These are phyloP conservation scores for Empidonax traillii DNA, from an alignment of 2,113 vertebrate species.

Conservation along the genomic window DNA sequence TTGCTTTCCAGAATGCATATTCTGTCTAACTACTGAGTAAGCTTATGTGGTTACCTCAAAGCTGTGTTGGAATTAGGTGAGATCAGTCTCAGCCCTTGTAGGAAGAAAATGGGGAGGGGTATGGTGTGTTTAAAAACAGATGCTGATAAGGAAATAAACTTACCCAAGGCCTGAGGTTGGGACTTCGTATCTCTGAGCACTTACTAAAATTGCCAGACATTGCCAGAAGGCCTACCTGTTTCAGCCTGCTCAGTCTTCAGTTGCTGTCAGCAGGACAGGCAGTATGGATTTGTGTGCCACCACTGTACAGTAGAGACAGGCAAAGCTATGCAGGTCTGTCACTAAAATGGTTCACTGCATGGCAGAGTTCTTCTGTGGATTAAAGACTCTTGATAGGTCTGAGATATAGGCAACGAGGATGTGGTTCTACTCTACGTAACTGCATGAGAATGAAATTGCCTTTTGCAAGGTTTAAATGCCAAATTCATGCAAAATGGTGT, in stretches of 20 bases:
- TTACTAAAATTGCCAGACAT: neutral
- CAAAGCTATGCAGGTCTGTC: neutral
- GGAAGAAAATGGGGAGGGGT: neutral
- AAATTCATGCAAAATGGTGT: neutral
- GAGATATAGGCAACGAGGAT: neutral
- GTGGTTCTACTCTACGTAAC: neutral
- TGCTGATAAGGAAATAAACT: neutral
- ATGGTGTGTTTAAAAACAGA: neutral
- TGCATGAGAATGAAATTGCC: neutral
- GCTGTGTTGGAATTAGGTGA: neutral
- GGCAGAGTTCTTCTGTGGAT: neutral
- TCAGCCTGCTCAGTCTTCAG: neutral
- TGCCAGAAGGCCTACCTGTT: neutral
- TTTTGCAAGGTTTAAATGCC: neutral
- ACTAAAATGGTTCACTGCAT: neutral
- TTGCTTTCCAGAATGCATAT: neutral
- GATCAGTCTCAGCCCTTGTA: neutral
- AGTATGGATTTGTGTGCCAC: neutral
- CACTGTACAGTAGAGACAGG: neutral
- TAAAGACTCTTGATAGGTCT: neutral
- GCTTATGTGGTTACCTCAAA: neutral
- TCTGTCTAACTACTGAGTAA: neutral
- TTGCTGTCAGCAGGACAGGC: neutral
- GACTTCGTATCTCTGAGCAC: neutral
- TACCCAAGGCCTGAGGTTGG: neutral